phyloP scores from a whole-genome alignment of 2,888 invertebrate species.

The Danaus chrysippus region DNA sequence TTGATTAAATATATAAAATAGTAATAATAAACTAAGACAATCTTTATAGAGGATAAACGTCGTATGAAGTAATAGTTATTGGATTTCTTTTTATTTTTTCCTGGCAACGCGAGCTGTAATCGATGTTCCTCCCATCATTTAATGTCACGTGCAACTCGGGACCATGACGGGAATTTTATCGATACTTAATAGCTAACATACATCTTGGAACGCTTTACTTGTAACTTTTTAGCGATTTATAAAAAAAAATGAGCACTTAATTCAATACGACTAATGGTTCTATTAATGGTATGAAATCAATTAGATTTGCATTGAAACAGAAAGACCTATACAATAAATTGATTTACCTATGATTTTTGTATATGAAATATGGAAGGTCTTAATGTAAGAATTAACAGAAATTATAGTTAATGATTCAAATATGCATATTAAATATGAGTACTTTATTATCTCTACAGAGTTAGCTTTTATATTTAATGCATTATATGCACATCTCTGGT shows the following conservation, averaged over 20 bases:
- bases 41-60: not conserved
- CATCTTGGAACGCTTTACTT: not conserved
- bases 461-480: too few relatives aligned
- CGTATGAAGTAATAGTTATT: not conserved
- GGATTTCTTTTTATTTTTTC: slow-evolving; percentile 15
- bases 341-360: too few relatives aligned
- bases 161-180: slow-evolving; percentile 11
- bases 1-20: not conserved
- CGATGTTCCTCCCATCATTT: slow-evolving; percentile 30
- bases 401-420: too few relatives aligned
- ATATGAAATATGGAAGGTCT: too few relatives aligned
- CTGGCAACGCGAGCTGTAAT: slow-evolving; percentile 2
- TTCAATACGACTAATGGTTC: not conserved
- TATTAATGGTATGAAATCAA: not conserved
- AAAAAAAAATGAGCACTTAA: slow-evolving; percentile 5
- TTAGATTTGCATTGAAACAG: not conserved
- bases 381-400: too few relatives aligned
- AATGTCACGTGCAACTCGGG: slow-evolving; percentile 29
- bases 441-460: too few relatives aligned
- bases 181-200: slow-evolving; percentile 7
- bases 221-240: not conserved
- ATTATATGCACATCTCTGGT: too few relatives aligned
- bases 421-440: too few relatives aligned
- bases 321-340: not conserved
- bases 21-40: not conserved